A percentile compares a stretch with the other conserved stretches of the same genome.
Evolutionary conservation across 23 tunicate species (phyloP).

Genomic region (Clavelina lepadiformis): DNA sequence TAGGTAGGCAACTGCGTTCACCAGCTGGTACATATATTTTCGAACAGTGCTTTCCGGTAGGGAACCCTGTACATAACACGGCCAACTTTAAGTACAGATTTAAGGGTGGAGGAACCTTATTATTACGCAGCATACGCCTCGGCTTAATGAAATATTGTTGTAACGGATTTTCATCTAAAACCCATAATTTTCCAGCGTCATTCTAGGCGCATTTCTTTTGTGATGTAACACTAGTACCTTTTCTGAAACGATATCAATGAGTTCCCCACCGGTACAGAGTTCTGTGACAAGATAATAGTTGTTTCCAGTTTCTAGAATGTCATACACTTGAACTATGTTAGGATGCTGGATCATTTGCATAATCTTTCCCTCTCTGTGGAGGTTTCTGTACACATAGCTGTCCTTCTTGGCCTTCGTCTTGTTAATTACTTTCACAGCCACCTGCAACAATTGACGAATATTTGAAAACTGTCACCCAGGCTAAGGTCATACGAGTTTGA

Average conservation of each 20-base stretch:
- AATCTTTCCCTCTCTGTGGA: constrained; percentile 93
- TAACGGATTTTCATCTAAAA: too few species aligned
- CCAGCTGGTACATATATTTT: constrained; percentile 63
- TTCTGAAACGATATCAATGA: constrained; percentile 92
- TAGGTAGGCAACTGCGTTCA: constrained; percentile 74
- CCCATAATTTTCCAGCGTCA: too few species aligned
- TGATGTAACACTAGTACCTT: too few species aligned
- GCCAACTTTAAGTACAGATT: too few species aligned
- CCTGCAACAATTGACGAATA: too few species aligned
- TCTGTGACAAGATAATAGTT: constrained; percentile 97
- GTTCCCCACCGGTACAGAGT: constrained; percentile 93
- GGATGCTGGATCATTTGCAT: constrained; percentile 85
- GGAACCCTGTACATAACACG: constrained; percentile 66
- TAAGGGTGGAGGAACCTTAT: too few species aligned
- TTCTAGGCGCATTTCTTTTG: too few species aligned
- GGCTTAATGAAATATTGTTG: too few species aligned
- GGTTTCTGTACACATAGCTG: constrained; percentile 94
- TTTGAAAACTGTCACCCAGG: too few species aligned
- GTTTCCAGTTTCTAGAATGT: constrained; percentile 96
- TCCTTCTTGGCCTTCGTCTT: constrained; percentile 86
- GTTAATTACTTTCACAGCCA: constrained; percentile 93
- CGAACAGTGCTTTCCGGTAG: constrained; percentile 84
- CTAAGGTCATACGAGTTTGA: too few species aligned
- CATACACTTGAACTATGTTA: constrained; percentile 83
- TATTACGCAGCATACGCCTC: too few species aligned